phyloP scores from a whole-genome alignment of 1,140 invertebrate genomes.

The Saxidomus purpurata region DNA sequence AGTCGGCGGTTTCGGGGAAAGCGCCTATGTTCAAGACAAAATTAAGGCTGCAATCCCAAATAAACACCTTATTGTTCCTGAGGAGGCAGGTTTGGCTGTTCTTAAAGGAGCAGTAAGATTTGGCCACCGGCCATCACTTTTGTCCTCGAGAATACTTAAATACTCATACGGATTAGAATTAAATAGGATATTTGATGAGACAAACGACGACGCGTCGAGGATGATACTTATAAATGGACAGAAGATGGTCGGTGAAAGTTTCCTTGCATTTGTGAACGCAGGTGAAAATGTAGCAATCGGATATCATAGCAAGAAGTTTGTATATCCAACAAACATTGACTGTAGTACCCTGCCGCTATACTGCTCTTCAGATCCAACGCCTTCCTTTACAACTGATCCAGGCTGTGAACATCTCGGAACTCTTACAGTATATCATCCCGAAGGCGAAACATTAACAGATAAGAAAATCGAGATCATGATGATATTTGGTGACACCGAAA shows the following conservation, averaged over 20 bases:
- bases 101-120: conserved; percentile 12
- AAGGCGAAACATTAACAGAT: too few relatives aligned
- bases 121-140: background rate
- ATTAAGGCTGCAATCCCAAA: background rate
- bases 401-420: background rate
- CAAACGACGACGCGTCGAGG: background rate
- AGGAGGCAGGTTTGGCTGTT: background rate
- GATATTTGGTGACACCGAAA: too few relatives aligned
- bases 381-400: background rate
- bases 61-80: background rate
- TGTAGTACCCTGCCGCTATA: background rate
- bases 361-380: background rate
- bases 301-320: background rate
- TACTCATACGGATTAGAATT: background rate
- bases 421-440: background rate
- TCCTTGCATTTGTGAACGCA: background rate
- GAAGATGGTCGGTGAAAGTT: background rate
- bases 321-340: background rate
- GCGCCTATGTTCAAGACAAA: background rate
- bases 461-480: too few relatives aligned
- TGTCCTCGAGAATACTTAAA: background rate
- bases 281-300: background rate
- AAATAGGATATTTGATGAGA: background rate
- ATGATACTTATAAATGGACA: background rate
- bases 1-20: conserved; percentile 46